Percentiles rank a stretch among this genome's conserved stretches.
Evolutionary conservation across 2,888 invertebrate species (phyloP).

Genomic region (Ariolimax columbianus): DNA sequence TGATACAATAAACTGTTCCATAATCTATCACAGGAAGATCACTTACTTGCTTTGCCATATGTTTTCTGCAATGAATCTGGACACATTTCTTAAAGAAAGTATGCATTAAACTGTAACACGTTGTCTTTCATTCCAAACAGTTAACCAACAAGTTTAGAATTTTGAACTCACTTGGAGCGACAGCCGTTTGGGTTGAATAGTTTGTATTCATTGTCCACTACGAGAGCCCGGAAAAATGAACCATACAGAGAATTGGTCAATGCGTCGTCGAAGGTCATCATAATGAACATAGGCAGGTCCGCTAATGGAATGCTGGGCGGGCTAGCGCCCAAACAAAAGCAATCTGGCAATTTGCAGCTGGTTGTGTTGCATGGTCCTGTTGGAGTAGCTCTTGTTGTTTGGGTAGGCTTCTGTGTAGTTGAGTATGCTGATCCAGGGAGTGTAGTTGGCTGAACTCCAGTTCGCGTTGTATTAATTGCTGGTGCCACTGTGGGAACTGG

Average conservation of each 20-base stretch:
- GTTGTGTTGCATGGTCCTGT: not conserved
- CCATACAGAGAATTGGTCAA: not conserved
- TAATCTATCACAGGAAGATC: too few relatives aligned
- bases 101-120: too few relatives aligned
- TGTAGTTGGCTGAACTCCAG: not conserved
- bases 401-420: not conserved
- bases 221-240: not conserved
- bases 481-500: not conserved
- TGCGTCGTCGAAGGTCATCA: constrained; percentile 35
- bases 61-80: too few relatives aligned
- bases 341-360: constrained; percentile 24
- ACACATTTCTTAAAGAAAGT: too few relatives aligned
- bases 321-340: constrained; percentile 18
- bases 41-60: too few relatives aligned
- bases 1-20: too few relatives aligned
- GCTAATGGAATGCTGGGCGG: not conserved
- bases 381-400: not conserved
- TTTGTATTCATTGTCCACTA: constrained; percentile 24
- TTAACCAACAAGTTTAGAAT: too few relatives aligned
- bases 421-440: not conserved
- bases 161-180: not conserved
- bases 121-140: too few relatives aligned
- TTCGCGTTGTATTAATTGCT: not conserved
- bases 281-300: constrained; percentile 31
- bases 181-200: constrained; percentile 21